Base-by-base conservation (phyloP, 2,113 vertebrate genomes). In the Upupa epops region DNA sequence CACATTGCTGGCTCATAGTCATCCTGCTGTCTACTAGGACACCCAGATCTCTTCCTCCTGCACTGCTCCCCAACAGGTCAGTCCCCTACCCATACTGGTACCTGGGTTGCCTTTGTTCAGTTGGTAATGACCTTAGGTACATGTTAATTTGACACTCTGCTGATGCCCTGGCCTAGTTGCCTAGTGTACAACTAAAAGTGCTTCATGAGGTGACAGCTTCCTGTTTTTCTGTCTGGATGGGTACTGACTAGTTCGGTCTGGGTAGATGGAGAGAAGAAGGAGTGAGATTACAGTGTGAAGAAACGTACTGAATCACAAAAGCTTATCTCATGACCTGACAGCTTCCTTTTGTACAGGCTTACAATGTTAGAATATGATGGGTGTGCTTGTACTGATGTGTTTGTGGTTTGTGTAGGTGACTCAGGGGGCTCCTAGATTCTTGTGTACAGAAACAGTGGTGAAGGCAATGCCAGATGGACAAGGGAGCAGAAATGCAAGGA, bases 51-150 rank as follows among this genome's bases (percentile, higher is more conserved):
- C n/a, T n/a, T n/a, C n/a, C n/a, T n/a, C n/a, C n/a, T n/a, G n/a
- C n/a, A n/a, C n/a, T n/a, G n/a, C n/a, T n/a, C n/a, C n/a, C n/a
- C n/a, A n/a, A n/a, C n/a, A n/a, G n/a, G n/a, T n/a, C n/a, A n/a
- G n/a, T n/a, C n/a, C n/a, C n/a, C n/a, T n/a, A n/a, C n/a, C n/a
- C n/a, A n/a, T n/a, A n/a, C n/a, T n/a, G n/a, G n/a, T n/a, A n/a
- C n/a, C n/a, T n/a, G n/a, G n/a, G 63, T 75, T 90, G 40, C 72
- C 65, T 88, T 89, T 76, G 34, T 91, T 91, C 24, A 46, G n/a
- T 77, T 94, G 40, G 73, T 83, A 92, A 42, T 73, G 71, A 83
- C 91, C 84, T 58, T 88, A 2, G 18, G 82, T 59, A 8, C 54
- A 24, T 48, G 70, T 90, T 92, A 90, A 70, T 52, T 32, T 54